phyloP scores from a whole-genome alignment of 1,140 invertebrate genomes.

The Meloidogyne floridensis region DNA sequence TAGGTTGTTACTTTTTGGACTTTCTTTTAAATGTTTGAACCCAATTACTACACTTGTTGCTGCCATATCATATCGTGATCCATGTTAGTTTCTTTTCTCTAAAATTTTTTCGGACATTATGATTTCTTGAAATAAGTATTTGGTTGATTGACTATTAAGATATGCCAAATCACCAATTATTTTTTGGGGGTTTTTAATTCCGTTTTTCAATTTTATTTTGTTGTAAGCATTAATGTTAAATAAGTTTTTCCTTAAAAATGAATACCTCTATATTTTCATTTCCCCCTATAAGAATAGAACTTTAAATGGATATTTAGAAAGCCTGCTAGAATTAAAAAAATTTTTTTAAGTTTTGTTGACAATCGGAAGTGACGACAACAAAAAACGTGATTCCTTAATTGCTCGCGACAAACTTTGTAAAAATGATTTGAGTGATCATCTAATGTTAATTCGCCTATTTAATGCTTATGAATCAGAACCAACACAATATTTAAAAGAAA shows the following conservation, averaged over 20 bases:
- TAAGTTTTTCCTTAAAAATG: too few relatives aligned
- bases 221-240: too few relatives aligned
- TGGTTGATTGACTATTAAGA: too few relatives aligned
- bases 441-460: conserved; percentile 80
- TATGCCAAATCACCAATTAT: too few relatives aligned
- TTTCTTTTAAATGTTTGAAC: conserved; percentile 88
- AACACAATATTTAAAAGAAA: conserved; percentile 54
- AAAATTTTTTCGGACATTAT: background rate
- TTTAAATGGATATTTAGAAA: too few relatives aligned
- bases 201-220: too few relatives aligned
- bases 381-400: conserved; percentile 67
- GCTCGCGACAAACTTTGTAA: conserved; percentile 76
- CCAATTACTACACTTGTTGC: conserved; percentile 89
- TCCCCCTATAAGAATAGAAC: too few relatives aligned
- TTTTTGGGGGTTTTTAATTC: too few relatives aligned
- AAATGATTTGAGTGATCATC: conserved; percentile 84
- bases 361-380: conserved; percentile 46
- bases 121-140: background rate
- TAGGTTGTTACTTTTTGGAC: conserved; percentile 81
- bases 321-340: background rate
- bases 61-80: conserved; percentile 78
- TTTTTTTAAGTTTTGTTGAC: conserved; percentile 55
- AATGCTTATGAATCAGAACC: conserved; percentile 69
- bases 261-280: too few relatives aligned
- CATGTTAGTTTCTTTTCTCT: conserved; percentile 67